Evolutionary conservation across 2,113 vertebrate genomes (phyloP), one percentile per base, ranked within the genome.

Genomic region (Mormyrus iriodes): DNA sequence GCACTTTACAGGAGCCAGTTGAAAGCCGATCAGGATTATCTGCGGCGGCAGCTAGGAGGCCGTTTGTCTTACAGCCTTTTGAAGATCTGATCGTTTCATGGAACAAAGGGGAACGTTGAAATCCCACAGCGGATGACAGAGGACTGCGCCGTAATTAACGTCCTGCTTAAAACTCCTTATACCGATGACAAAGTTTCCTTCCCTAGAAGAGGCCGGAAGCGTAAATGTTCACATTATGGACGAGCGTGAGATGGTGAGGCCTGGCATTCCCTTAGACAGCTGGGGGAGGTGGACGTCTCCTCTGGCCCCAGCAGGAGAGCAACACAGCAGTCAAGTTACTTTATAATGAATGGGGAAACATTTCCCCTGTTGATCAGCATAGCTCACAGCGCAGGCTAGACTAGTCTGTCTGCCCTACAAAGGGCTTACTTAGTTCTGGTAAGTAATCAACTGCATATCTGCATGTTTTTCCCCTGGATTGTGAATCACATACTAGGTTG

Each of bases 261-360:
- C 17, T 12, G 2, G 13, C 42, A 51, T 19, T 51, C 44, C 21
- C 44, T 46, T 31, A 86, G n/a, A 51, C 48, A 86, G 49, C 84
- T 35, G 27, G 49, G 89, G 85, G 89, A 87, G 51, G 49, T 85
- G 85, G n/a, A 55, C 86, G 90, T 87, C 86, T 58, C 90, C 91
- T 90, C 83, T 85, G 48, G 88, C 69, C 88, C 65, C 15, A 76
- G 85, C 48, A 88, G 27, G 61, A 76, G 13, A 94, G 93, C 92
- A 48, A 93, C 94, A 89, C 88, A 88, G 85, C 88, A 88, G 93
- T 93, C 90, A 90, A 89, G 91, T 76, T 84, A 86, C 44, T 90
- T 91, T 88, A 89, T 89, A 86, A 51, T 42, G 27, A 15, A 42
- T 79, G 73, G 15, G 2, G 35, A 79, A 39, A 7, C 17, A 15